These are phyloP conservation scores for Thecocarcelia acutangulata DNA, from an alignment of 2,888 invertebrate genomes.

Conservation along the genomic window DNA sequence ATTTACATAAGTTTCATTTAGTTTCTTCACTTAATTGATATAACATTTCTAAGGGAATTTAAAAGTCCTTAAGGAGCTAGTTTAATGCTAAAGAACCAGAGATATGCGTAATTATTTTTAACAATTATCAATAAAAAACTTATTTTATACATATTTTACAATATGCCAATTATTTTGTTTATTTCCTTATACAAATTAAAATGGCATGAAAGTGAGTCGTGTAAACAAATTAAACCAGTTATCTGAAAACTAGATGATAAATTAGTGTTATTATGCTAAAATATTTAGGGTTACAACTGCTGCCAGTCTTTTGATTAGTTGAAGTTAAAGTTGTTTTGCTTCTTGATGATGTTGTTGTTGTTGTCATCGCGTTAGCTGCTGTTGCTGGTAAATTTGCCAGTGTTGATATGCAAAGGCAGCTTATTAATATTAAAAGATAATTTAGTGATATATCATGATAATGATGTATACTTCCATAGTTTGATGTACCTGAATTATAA, in stretches of 20 bases:
- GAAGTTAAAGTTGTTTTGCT: background rate
- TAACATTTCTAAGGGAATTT: too few species aligned
- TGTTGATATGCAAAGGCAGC: constrained; percentile 58
- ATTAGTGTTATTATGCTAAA: constrained; percentile 50
- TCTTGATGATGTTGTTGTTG: constrained; percentile 6
- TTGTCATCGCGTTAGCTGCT: background rate
- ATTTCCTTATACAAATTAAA: constrained; percentile 2
- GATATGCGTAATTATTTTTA: background rate
- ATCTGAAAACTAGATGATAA: constrained; percentile 56
- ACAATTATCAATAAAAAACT: too few species aligned
- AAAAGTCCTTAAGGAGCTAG: too few species aligned
- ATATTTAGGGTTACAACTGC: background rate
- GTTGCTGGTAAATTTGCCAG: constrained; percentile 23
- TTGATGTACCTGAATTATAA: constrained; percentile 49
- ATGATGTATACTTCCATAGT: constrained; percentile 61
- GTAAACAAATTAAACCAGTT: constrained; percentile 49
- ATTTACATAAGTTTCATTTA: too few species aligned
- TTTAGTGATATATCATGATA: constrained; percentile 50
- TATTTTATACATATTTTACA: background rate
- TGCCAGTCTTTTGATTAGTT: background rate
- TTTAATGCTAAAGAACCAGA: background rate
- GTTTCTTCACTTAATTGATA: too few species aligned
- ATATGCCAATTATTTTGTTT: background rate
- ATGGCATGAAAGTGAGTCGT: background rate
- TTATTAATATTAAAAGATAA: constrained; percentile 57